Evolutionary conservation across 2,797 vertebrate species (phyloP).

Genomic region (Danio tinwini): DNA sequence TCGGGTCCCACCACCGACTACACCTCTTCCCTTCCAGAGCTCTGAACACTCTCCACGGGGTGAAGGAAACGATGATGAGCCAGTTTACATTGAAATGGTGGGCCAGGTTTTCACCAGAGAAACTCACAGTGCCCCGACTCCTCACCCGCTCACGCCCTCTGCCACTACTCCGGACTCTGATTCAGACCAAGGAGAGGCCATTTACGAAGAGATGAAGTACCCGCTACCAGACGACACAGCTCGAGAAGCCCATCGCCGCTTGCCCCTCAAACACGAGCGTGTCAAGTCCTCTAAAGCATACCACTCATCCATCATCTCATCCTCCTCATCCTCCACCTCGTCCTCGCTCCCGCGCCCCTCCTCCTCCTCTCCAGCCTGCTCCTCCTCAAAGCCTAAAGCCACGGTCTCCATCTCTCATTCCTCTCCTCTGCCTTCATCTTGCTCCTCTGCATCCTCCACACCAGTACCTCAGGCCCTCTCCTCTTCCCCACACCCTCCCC

Average conservation of each 20-base stretch:
- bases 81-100: constrained; percentile 95
- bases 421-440: constrained; percentile 75
- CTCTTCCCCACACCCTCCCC: constrained; percentile 81
- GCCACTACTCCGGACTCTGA: constrained; percentile 85
- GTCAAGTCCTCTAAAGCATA: constrained; percentile 77
- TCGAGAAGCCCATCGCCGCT: constrained; percentile 73
- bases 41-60: constrained; percentile 70
- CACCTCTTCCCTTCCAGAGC: constrained; percentile 79
- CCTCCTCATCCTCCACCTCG: constrained; percentile 68
- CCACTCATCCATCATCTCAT: constrained; percentile 66
- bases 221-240: constrained; percentile 78
- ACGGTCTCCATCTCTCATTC: constrained; percentile 79
- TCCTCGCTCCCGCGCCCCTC: constrained; percentile 74
- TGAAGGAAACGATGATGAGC: constrained; percentile 83
- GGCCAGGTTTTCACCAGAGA: constrained; percentile 87
- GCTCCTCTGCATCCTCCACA: constrained; percentile 76
- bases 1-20: constrained; percentile 71
- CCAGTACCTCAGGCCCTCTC: constrained; percentile 78
- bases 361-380: constrained; percentile 73
- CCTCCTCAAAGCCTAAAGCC: constrained; percentile 81
- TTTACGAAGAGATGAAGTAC: constrained; percentile 96
- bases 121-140: constrained; percentile 71
- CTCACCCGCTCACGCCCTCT: constrained; percentile 77
- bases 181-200: constrained; percentile 92
- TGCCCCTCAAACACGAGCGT: constrained; percentile 75